Conservation (phyloP, 2,113 vertebrate genomes). For the Chinchilla lanigera region DNA sequence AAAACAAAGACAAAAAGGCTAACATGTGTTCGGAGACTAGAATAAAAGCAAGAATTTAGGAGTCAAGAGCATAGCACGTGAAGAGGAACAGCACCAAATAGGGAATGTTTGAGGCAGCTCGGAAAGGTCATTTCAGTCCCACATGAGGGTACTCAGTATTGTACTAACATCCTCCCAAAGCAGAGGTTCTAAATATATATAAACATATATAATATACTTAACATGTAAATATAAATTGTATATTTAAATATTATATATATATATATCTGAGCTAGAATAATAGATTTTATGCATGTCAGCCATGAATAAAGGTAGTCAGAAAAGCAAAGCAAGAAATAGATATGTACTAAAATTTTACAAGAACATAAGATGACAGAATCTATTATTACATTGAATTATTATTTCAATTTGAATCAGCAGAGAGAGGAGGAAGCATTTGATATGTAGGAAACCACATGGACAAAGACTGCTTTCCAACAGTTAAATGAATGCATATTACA, state of each 20-base stretch:
- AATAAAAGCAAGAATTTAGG: neutral
- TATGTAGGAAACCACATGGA: neutral
- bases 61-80: neutral
- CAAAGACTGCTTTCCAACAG: neutral
- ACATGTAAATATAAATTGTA: neutral
- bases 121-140: neutral
- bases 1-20: neutral
- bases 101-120: neutral
- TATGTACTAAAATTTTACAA: neutral
- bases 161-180: neutral
- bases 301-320: neutral
- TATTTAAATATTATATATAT: neutral
- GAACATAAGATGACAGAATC: neutral
- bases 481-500: neutral
- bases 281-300: neutral
- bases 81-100: neutral
- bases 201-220: neutral
- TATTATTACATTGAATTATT: neutral
- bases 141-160: neutral
- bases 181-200: neutral
- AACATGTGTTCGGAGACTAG: neutral
- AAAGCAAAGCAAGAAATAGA: neutral
- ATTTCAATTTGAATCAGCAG: slow-evolving; percentile 32
- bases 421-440: neutral
- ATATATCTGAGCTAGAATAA: neutral